A percentile compares a stretch with the other conserved stretches of the same genome.
phyloP scores from a whole-genome alignment of 2,888 invertebrate genomes.

The Cerceris rybyensis region DNA sequence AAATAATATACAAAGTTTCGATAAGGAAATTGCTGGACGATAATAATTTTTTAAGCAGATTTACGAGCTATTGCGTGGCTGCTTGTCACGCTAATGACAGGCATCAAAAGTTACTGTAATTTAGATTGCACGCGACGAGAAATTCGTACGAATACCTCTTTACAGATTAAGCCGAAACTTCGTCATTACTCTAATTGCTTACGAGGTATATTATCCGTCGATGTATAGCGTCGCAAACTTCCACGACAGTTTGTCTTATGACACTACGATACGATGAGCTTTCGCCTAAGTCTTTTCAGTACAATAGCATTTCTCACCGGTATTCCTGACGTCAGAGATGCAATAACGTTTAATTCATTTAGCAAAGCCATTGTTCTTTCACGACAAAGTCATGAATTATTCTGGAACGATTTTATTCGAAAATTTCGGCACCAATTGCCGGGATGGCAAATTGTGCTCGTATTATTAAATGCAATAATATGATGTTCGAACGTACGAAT shows the following conservation, averaged over 20 bases:
- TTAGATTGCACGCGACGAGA: conserved; percentile 40
- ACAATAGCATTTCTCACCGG: not conserved
- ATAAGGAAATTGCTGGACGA: too few relatives aligned
- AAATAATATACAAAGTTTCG: too few relatives aligned
- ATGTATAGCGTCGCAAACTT: conserved; percentile 50
- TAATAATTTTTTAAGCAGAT: too few relatives aligned
- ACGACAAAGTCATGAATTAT: not conserved
- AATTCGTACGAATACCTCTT: conserved; percentile 51
- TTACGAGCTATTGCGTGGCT: too few relatives aligned
- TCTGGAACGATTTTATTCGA: not conserved
- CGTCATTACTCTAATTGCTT: conserved; percentile 74
- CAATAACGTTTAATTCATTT: conserved; percentile 12
- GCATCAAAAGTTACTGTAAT: conserved; percentile 58
- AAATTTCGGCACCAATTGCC: not conserved
- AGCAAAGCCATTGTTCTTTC: not conserved
- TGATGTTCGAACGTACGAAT: not conserved
- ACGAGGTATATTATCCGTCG: conserved; percentile 50
- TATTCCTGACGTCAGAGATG: conserved; percentile 1
- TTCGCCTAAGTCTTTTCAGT: conserved; percentile 26
- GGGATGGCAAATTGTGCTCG: not conserved
- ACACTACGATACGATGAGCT: conserved; percentile 50
- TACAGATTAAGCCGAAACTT: conserved; percentile 70
- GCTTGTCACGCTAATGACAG: conserved; percentile 7
- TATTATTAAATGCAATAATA: not conserved
- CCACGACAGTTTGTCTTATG: conserved; percentile 56